Evolutionary conservation across 2,888 invertebrate genomes (phyloP), one percentile per base, ranked within the genome.

Genomic region (Carcina quercana): DNA sequence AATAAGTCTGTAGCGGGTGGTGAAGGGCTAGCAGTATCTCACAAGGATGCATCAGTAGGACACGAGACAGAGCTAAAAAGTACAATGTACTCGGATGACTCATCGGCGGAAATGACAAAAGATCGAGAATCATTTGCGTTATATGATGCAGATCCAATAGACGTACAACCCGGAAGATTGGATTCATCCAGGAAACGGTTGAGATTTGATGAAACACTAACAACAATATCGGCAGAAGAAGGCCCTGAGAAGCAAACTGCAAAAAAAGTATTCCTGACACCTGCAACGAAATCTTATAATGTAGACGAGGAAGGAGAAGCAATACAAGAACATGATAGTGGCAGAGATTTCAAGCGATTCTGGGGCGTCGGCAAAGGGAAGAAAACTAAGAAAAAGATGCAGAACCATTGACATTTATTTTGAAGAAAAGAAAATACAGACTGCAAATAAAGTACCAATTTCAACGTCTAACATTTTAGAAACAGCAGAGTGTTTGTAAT

Each of bases 201-300:
- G 19, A 59, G 74, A 37, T 80, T 80, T 47, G 59, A 70, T 12
- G 67, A 71, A 34, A 48, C 43, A n/a, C 37, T 58, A 5, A 52
- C 47, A 2, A 53, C 50, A 11, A 69, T 70, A 36, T 32, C 47
- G 10, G 30, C 37, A 10, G 27, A 28, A 14, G 44, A 42, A 1
- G 46, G 37, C 6, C 34, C 47, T 8, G 43, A 42, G 10, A 38
- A 40, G 2, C 37, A 21, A 19, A 36, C 13, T n/a, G n/a, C 27
- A 25, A 13, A 52, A 42, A 34, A 25, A 33, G 13, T 10, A 29
- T 17, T 28, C 28, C 6, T 8, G 20, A 46, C 36, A 13, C 13
- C 25, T 26, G 44, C 35, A n/a, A 8, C n/a, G 5, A 44, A 54
- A 15, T 27, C 42, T 5, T 48, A 53, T 6, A 33, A 40, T 2